Conservation (phyloP, 2,797 vertebrate species). For the Sebastes alutus region DNA sequence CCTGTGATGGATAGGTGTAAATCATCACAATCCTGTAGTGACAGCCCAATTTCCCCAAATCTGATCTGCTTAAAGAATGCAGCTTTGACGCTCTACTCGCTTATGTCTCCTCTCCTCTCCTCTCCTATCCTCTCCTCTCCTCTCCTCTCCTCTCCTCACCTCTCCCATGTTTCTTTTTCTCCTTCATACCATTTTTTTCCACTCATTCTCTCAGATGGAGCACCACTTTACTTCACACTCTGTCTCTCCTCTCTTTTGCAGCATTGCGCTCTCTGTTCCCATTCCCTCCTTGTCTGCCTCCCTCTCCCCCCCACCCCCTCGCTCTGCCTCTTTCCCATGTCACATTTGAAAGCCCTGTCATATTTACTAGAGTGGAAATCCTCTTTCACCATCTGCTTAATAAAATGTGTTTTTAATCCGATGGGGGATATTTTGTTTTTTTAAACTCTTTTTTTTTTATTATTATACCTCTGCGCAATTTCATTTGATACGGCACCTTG, state of each 20-base stretch:
- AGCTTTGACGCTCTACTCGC: slow-evolving; percentile 84
- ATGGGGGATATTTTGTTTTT: slow-evolving; percentile 81
- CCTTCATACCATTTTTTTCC: slow-evolving; percentile 16
- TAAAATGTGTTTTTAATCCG: slow-evolving; percentile 97
- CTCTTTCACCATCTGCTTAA: slow-evolving; percentile 91
- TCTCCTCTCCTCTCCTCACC: neutral
- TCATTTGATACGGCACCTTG: slow-evolving; percentile 72
- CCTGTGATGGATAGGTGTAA: slow-evolving; percentile 97
- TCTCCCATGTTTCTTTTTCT: slow-evolving; percentile 24
- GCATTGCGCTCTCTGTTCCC: slow-evolving; percentile 35
- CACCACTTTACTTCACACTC: slow-evolving; percentile 62
- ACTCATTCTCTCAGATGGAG: slow-evolving; percentile 25
- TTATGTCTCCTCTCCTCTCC: slow-evolving; percentile 48
- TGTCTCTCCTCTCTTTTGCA: slow-evolving; percentile 23
- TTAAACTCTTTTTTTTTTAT: slow-evolving; percentile 64
- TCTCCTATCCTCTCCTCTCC: no score
- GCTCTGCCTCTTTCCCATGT: slow-evolving; percentile 51
- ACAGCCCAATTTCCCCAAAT: slow-evolving; percentile 99
- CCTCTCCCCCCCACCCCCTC: slow-evolving; percentile 5
- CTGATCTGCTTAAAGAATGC: slow-evolving; percentile 99
- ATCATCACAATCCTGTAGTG: slow-evolving; percentile 96
- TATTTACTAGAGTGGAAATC: slow-evolving; percentile 89
- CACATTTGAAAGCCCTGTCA: slow-evolving; percentile 86
- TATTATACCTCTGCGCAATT: slow-evolving; percentile 74
- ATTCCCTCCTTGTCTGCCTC: slow-evolving; percentile 41